Conservation (phyloP, 1,140 invertebrate genomes). For the Mylabris phalerata region DNA sequence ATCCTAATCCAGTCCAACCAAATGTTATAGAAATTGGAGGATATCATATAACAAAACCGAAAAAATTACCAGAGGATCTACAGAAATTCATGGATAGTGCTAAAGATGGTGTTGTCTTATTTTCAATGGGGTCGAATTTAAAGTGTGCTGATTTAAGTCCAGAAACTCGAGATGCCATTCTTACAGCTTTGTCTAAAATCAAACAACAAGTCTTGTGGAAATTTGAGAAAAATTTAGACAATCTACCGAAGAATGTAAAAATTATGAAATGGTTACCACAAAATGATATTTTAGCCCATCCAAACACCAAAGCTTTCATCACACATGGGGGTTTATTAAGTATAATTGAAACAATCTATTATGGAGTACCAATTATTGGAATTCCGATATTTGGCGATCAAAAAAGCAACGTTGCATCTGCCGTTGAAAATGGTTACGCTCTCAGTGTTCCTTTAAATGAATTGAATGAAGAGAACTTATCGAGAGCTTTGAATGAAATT, state of each 20-base stretch:
- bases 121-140: too few relatives aligned
- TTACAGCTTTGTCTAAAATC: too few relatives aligned
- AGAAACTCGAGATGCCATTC: too few relatives aligned
- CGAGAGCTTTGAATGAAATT: slow-evolving; percentile 13
- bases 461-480: slow-evolving; percentile 12
- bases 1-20: too few relatives aligned
- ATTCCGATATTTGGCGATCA: slow-evolving; percentile 41
- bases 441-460: slow-evolving; percentile 7
- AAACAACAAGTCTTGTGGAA: slow-evolving; percentile 37
- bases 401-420: slow-evolving; percentile 31
- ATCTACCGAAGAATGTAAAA: slow-evolving; percentile 46
- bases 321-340: slow-evolving; percentile 30
- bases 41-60: too few relatives aligned
- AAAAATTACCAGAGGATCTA: too few relatives aligned
- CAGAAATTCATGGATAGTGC: too few relatives aligned
- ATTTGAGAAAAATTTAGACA: slow-evolving; percentile 45
- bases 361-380: slow-evolving; percentile 47
- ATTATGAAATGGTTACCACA: slow-evolving; percentile 51
- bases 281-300: slow-evolving; percentile 48
- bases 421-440: slow-evolving; percentile 20
- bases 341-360: slow-evolving; percentile 43
- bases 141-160: too few relatives aligned
- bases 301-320: slow-evolving; percentile 31
- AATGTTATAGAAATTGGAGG: too few relatives aligned
- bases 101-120: too few relatives aligned